phyloP scores from a whole-genome alignment of 2,888 invertebrate species.

The Timema podura region DNA sequence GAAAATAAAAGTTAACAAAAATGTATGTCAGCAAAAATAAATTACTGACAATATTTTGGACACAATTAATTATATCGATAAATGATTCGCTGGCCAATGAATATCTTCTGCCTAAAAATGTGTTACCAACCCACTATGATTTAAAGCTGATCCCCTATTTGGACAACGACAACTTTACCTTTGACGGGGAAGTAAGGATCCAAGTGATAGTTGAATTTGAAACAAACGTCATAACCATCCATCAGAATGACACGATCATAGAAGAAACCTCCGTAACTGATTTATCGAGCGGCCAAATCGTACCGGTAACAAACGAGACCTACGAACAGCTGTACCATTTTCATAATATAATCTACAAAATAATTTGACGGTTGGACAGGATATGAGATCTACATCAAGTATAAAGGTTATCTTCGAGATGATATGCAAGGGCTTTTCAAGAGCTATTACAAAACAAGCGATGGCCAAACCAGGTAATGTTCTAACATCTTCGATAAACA shows the following conservation, averaged over 20 bases:
- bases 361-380: background rate
- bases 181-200: too few species aligned
- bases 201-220: too few species aligned
- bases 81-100: too few species aligned
- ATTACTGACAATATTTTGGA: too few species aligned
- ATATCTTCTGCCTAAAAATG: conserved; percentile 18
- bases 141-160: conserved; percentile 23
- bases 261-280: too few species aligned
- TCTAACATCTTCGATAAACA: too few species aligned
- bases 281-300: background rate
- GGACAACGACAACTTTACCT: background rate
- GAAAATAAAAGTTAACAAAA: too few species aligned
- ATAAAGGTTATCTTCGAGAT: conserved; percentile 3
- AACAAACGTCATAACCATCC: too few species aligned
- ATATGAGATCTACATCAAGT: background rate
- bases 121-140: conserved; percentile 20
- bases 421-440: conserved; percentile 11
- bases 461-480: background rate
- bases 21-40: too few species aligned
- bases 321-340: background rate
- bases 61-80: too few species aligned
- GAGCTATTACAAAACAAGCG: background rate
- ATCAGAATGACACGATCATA: too few species aligned
- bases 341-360: background rate
- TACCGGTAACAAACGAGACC: background rate